Evolutionary conservation across 2,797 vertebrate species (phyloP), one percentile per base, ranked within the genome.

Genomic region (Gallinago solitaria): DNA sequence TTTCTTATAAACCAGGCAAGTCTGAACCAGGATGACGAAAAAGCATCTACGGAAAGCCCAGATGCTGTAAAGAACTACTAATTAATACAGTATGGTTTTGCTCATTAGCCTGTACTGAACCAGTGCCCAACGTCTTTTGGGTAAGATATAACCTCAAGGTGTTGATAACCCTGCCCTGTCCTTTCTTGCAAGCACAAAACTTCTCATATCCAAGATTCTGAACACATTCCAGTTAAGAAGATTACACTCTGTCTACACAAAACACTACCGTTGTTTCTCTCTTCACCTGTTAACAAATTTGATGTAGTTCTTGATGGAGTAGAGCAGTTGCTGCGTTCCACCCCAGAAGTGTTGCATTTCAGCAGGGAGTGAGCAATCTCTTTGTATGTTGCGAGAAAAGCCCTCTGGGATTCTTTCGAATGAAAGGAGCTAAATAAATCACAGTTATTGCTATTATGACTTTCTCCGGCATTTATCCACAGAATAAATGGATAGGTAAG

Each of bases 371-470:
- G 89, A 96, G 69, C 90, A 95, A 96, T 94, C 84, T 95, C 83
- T 95, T 97, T 89, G 80, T 94, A 83, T 78, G 90, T 89, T 86
- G 76, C 87, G 92, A 97, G 92, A 96, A 95, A 97, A 97, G 85
- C 94, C 96, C 96, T 95, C 80, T 16, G 94, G 96, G 96, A 97
- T 97, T 91, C 84, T 95, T 92, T 82, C 16, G 9, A 96, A 96
- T 91, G 91, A 96, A 92, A 85, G 80, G 71, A 92, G 71, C 95
- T 96, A 93, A 76, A 96, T 95, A 96, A 92, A 96, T 95, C 93
- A 81, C 88, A 27, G 93, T 94, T 95, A 93, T 85, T 95, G 87
- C 93, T 93, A 82, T 97, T 93, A 90, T 89, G 89, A 82, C 80
- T 85, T 91, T 83, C 74, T 88, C 50, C 19, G 1, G 81, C 96